Conservation (phyloP, 2,888 invertebrate species). For the Phorcus lineatus region DNA sequence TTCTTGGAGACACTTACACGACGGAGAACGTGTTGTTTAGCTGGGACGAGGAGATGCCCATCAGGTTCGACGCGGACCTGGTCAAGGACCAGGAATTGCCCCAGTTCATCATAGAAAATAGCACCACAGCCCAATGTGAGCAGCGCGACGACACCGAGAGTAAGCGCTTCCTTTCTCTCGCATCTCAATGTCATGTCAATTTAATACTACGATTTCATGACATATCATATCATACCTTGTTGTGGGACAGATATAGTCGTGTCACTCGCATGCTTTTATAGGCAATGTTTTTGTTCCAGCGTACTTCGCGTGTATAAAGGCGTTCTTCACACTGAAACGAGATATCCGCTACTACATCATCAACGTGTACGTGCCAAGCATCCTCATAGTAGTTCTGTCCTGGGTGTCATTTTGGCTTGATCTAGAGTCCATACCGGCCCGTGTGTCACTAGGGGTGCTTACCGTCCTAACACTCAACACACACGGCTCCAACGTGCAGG, state of each 20-base stretch:
- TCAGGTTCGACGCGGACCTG: slow-evolving; percentile 23
- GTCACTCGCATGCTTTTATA: background rate
- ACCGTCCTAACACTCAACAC: slow-evolving; percentile 85
- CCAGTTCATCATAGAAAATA: slow-evolving; percentile 25
- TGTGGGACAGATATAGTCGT: too few species aligned
- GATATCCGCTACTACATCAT: slow-evolving; percentile 92
- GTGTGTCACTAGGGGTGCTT: slow-evolving; percentile 90
- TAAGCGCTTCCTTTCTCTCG: too few species aligned
- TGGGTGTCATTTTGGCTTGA: slow-evolving; percentile 97
- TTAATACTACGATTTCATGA: too few species aligned
- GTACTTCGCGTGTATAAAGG: slow-evolving; percentile 82
- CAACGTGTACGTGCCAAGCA: slow-evolving; percentile 93
- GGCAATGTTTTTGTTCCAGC: slow-evolving; percentile 29
- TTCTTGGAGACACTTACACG: slow-evolving; percentile 32
- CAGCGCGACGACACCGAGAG: background rate
- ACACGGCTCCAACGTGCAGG: slow-evolving; percentile 93
- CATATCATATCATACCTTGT: too few species aligned
- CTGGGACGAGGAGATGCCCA: slow-evolving; percentile 22
- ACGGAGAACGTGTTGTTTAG: slow-evolving; percentile 31
- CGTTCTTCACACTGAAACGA: slow-evolving; percentile 88
- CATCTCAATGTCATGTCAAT: too few species aligned
- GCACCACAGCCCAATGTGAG: background rate
- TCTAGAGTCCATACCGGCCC: slow-evolving; percentile 88
- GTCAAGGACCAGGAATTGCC: slow-evolving; percentile 27
- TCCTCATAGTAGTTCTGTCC: slow-evolving; percentile 94